A percentile compares a stretch with the other conserved stretches of the same genome.
phyloP scores from a whole-genome alignment of 2,888 invertebrate species.

The Trissolcus japonicus region DNA sequence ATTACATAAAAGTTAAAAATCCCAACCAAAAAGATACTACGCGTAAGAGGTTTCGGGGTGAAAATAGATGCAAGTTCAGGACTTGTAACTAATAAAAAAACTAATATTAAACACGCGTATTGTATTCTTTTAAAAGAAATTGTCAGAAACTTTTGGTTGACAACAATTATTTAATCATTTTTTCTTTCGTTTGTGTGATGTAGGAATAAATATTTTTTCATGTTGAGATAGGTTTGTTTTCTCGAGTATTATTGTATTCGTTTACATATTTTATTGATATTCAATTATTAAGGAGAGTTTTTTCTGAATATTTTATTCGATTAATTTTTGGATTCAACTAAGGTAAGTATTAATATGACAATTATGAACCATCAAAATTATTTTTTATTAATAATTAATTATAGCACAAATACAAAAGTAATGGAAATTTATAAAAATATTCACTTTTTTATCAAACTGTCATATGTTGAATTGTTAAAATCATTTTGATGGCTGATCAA shows the following conservation, averaged over 20 bases:
- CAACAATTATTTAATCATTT: background rate
- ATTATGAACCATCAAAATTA: too few species aligned
- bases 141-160: background rate
- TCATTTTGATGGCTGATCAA: constrained; percentile 78
- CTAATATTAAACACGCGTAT: constrained; percentile 39
- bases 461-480: background rate
- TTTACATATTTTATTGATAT: too few species aligned
- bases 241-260: too few species aligned
- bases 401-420: background rate
- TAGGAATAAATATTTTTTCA: background rate
- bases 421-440: background rate
- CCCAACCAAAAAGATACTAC: constrained; percentile 55
- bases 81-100: constrained; percentile 57
- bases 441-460: background rate
- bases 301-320: too few species aligned
- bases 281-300: too few species aligned
- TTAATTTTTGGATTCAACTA: too few species aligned
- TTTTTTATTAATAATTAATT: too few species aligned
- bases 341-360: too few species aligned
- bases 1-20: constrained; percentile 40
- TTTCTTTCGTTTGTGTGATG: background rate
- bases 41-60: constrained; percentile 54
- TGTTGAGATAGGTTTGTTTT: too few species aligned
- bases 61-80: constrained; percentile 52
- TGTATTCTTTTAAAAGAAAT: constrained; percentile 19